Evolutionary conservation across 1,140 invertebrate genomes (phyloP), one percentile per base, ranked within the genome.

Genomic region (Drosophila tristis): DNA sequence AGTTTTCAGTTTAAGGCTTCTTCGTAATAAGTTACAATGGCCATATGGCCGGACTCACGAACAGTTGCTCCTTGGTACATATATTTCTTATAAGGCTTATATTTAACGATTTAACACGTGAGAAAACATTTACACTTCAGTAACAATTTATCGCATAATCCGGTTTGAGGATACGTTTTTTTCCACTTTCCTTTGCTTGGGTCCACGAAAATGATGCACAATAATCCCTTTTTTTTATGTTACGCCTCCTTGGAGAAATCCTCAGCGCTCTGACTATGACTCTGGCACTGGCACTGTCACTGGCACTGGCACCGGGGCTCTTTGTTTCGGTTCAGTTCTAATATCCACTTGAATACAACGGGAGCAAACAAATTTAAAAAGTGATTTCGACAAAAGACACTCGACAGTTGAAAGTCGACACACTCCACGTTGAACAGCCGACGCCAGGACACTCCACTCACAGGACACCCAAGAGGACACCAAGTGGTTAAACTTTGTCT

Each of bases 141-240:
- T 84, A 56, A 43, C 67, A 76, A 51, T 87, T 82, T 87, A 87
- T 87, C 60, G 84, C 64, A 70, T 87, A 79, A 89, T 82, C 75
- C 75, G 48, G 44, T 43, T 63, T 16, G 53, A 71, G 53, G 75
- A 79, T 87, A 79, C 81, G 67, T 65, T 65, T 66, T 61, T 11
- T 16, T 20, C 49, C 54, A 57, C 55, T 54, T 54, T 9, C 35
- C 54, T 54, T 56, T 57, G 55, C 60, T 44, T 42, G 44, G 20
- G 15, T 25, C 39, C 16, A 50, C 31, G 51, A 48, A 58, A 60
- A 61, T 67, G 66, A 76, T 66, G 59, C 80, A 87, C 82, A 86
- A 87, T 86, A 86, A 86, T 86, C 82, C 82, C 78, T 63, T 86
- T 67, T 86, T 86, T 78, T 71, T 74, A 62, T 65, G 72, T 61